A percentile compares a stretch with the other conserved stretches of the same genome.
Conservation (phyloP, 2,888 invertebrate species). For the Ellobium chinense region DNA sequence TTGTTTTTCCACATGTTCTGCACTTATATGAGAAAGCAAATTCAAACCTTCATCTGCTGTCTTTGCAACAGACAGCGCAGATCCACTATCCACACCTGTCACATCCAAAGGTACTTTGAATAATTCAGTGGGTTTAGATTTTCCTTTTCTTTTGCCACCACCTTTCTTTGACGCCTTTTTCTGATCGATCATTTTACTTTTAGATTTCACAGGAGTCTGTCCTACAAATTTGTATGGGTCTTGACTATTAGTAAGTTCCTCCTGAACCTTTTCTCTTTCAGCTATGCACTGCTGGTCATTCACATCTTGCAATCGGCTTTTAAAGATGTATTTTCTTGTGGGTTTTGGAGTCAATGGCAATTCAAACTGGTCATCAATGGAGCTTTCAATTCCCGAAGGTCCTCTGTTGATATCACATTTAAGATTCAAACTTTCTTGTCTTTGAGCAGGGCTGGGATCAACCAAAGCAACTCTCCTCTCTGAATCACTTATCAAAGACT, state of each 20-base stretch:
- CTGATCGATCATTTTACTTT: constrained; percentile 12
- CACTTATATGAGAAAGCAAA: too few species aligned
- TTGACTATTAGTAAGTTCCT: neutral
- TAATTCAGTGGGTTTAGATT: too few species aligned
- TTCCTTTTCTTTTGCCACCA: too few species aligned
- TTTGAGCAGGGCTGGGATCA: neutral
- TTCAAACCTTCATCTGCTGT: too few species aligned
- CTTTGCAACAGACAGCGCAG: too few species aligned
- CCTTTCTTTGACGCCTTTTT: neutral
- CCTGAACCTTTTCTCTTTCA: neutral
- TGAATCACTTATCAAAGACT: neutral
- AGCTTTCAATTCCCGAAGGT: neutral
- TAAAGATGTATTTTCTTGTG: constrained; percentile 39
- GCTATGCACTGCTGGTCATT: neutral
- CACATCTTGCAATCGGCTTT: constrained; percentile 6
- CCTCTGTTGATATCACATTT: neutral
- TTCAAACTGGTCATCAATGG: neutral
- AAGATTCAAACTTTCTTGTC: neutral
- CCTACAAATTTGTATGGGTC: constrained; percentile 45
- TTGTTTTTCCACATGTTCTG: too few species aligned
- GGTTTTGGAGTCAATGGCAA: constrained; percentile 5
- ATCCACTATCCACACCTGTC: too few species aligned
- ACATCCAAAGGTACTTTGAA: too few species aligned
- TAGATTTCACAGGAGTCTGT: constrained; percentile 43
- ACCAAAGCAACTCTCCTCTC: neutral